Evolutionary conservation across 2,113 vertebrate species (phyloP).

Genomic region (Odobenus rosmarus): DNA sequence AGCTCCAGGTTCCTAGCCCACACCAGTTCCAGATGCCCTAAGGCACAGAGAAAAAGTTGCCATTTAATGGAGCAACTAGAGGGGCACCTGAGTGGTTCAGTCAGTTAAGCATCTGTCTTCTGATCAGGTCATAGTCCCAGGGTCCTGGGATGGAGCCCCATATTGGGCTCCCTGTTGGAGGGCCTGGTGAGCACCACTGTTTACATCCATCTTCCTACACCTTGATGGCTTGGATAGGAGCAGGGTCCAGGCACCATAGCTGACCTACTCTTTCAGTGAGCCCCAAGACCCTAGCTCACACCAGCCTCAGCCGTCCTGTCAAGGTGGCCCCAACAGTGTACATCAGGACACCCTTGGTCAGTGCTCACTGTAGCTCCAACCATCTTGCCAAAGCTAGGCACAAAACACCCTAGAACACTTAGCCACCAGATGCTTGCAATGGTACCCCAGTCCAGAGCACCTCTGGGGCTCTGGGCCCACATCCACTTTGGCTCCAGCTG

Average conservation of each 20-base stretch:
- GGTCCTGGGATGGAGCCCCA: too few relatives aligned
- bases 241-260: not conserved
- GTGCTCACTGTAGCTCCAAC: not conserved
- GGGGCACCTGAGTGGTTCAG: too few relatives aligned
- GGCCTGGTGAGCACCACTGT: not conserved
- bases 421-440: not conserved
- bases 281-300: not conserved
- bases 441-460: not conserved
- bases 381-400: not conserved
- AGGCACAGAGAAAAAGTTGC: too few relatives aligned
- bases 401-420: not conserved
- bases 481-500: not conserved
- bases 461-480: too few relatives aligned
- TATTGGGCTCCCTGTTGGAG: not conserved
- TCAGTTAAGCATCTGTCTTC: too few relatives aligned
- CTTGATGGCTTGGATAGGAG: not conserved
- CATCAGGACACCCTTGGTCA: not conserved
- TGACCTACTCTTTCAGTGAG: not conserved
- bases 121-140: too few relatives aligned
- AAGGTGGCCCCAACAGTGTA: not conserved
- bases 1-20: too few relatives aligned
- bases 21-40: too few relatives aligned
- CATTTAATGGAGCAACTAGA: too few relatives aligned
- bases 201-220: not conserved
- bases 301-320: not conserved